These are phyloP conservation scores for Drosophila erecta DNA, from an alignment of 1,140 invertebrate genomes.

Conservation along the genomic window DNA sequence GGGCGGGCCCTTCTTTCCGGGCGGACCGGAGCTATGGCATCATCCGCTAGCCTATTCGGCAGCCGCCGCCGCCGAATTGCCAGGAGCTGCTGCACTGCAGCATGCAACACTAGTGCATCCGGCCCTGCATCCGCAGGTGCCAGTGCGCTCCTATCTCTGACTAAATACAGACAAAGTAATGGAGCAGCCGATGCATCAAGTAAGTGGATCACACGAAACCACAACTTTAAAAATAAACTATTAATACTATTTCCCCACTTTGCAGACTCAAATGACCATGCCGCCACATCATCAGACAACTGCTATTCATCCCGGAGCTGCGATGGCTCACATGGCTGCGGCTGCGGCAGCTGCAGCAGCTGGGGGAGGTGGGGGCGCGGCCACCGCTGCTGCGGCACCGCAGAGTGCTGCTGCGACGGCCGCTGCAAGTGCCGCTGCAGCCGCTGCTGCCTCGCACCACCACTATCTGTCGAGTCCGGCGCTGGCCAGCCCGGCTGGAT, in stretches of 20 bases:
- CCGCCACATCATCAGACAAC: slow-evolving; percentile 85
- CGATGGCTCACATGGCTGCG: slow-evolving; percentile 88
- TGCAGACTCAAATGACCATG: slow-evolving; percentile 89
- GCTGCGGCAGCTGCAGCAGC: slow-evolving; percentile 61
- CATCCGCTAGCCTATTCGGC: slow-evolving; percentile 94
- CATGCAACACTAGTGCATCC: slow-evolving; percentile 96
- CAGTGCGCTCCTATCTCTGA: slow-evolving; percentile 98
- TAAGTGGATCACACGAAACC: slow-evolving; percentile 57
- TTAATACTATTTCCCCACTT: background rate
- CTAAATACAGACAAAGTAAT: slow-evolving; percentile 94
- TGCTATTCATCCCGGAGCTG: slow-evolving; percentile 89
- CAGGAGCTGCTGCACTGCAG: slow-evolving; percentile 90
- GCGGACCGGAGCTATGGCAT: slow-evolving; percentile 96
- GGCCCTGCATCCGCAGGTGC: slow-evolving; percentile 98
- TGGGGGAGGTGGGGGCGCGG: slow-evolving; percentile 52
- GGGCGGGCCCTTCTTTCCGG: slow-evolving; percentile 97
- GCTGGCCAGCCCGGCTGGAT: slow-evolving; percentile 94
- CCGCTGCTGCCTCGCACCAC: slow-evolving; percentile 81
- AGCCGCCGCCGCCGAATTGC: slow-evolving; percentile 92
- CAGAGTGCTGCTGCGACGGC: slow-evolving; percentile 61
- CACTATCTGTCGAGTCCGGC: slow-evolving; percentile 93
- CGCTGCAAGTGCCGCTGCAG: slow-evolving; percentile 74
- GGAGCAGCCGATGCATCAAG: slow-evolving; percentile 85
- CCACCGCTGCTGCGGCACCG: slow-evolving; percentile 52
- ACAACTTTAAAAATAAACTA: too few species aligned